A percentile compares a stretch with the other conserved stretches of the same genome.
Conservation (phyloP, 2,888 invertebrate species). For the Chrysotoxum bicinctum region DNA sequence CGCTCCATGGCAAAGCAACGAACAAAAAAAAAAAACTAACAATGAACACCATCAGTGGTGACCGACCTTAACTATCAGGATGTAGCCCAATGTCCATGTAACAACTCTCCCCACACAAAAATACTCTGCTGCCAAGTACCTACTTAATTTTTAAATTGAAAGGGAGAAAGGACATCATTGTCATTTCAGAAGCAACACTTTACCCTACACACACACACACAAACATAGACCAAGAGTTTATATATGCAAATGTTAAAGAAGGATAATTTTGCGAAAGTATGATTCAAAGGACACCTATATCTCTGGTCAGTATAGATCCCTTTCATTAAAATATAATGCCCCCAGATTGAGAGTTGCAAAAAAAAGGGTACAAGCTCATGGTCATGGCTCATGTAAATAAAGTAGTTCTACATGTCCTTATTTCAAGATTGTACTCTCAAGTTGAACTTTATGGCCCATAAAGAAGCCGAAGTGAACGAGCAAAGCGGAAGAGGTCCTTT, state of each 20-base stretch:
- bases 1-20: constrained; percentile 47
- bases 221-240: not conserved
- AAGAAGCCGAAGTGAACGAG: constrained; percentile 8
- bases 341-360: constrained; percentile 8
- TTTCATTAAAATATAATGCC: constrained; percentile 51
- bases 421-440: constrained; percentile 36
- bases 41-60: not conserved
- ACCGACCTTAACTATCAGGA: constrained; percentile 7
- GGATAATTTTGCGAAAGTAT: constrained; percentile 32
- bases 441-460: constrained; percentile 55
- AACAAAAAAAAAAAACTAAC: not conserved
- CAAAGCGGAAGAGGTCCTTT: not conserved
- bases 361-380: constrained; percentile 31
- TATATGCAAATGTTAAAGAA: constrained; percentile 46
- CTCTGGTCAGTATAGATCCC: constrained; percentile 49
- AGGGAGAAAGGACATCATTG: constrained; percentile 24
- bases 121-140: constrained; percentile 30
- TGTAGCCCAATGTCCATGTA: constrained; percentile 15
- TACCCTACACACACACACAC: not conserved
- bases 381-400: constrained; percentile 28
- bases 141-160: constrained; percentile 49
- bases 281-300: constrained; percentile 32
- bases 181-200: constrained; percentile 16
- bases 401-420: constrained; percentile 19
- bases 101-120: constrained; percentile 4